Evolutionary conservation across 2,888 invertebrate genomes (phyloP), one percentile per base, ranked within the genome.

Genomic region (Laspeyria flexula): DNA sequence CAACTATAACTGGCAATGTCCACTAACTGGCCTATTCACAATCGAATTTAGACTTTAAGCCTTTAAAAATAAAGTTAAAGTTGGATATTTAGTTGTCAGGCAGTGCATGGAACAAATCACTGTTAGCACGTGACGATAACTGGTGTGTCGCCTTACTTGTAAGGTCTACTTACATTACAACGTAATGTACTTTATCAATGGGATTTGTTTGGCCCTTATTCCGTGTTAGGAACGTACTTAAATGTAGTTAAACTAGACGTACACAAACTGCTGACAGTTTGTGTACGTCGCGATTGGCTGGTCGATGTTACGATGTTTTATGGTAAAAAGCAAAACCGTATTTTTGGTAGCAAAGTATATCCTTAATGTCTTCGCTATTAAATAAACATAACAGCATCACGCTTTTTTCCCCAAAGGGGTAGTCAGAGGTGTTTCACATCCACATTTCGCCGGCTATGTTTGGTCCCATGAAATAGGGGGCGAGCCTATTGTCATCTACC

Each of bases 71-170:
- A 69, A 52, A 72, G 52, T 45, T 52, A 45, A 65, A 50, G 75
- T 69, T 55, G 30, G 45, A 55, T 16, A 12, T 31, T 57, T 62
- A 11, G 67, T 73, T 73, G 76, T 72, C 74, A 78, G 77, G 75
- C 72, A 72, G 74, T 61, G 73, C 72, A 70, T 72, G 68, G 73
- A 77, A 85, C 85, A 84, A 84, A 85, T 85, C 83, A 81, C 72
- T 80, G 78, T 77, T 77, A 80, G 75, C 77, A 79, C 73, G 75
- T 79, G 84, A 79, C 76, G 76, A 77, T 77, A 72, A 72, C 75
- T 72, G 76, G 73, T 65, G 69, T 76, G 60, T 77, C 80, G 60
- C 86, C 79, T 77, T 84, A 77, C 73, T 64, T 50, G 80, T 57
- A 55, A 49, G 43, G 53, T 37, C 61, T 69, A 68, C 70, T 68